These are phyloP conservation scores for Orestias chungarensis DNA, from an alignment of 2,797 vertebrate genomes.

Conservation along the genomic window DNA sequence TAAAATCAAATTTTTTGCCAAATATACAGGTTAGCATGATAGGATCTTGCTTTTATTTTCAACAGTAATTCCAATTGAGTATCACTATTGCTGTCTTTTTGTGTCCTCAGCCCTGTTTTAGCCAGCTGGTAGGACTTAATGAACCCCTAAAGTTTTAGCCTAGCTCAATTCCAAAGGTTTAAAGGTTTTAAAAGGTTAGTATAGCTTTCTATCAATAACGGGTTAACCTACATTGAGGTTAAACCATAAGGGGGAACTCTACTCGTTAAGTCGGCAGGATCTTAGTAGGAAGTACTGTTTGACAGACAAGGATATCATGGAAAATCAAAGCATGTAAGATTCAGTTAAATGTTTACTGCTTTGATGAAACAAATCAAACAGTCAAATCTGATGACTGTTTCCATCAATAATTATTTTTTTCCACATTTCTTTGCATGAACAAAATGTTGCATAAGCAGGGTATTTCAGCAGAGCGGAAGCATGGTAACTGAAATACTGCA, in stretches of 20 bases:
- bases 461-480: constrained; percentile 35
- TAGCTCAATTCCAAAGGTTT: too few species aligned
- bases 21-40: neutral
- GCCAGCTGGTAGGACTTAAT: neutral
- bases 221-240: neutral
- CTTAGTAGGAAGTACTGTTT: constrained; percentile 23
- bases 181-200: neutral
- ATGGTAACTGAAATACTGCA: constrained; percentile 17
- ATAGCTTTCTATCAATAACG: too few species aligned
- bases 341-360: constrained; percentile 6
- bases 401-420: constrained; percentile 32
- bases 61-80: neutral
- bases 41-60: neutral
- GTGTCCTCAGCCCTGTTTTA: neutral
- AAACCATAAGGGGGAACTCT: constrained; percentile 11
- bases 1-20: neutral
- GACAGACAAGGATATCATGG: constrained; percentile 19
- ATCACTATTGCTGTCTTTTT: neutral
- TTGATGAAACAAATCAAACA: constrained; percentile 22
- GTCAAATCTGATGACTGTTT: constrained; percentile 24
- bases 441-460: constrained; percentile 44
- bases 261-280: constrained; percentile 15
- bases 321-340: constrained; percentile 17
- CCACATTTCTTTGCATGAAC: constrained; percentile 19
- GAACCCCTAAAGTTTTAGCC: too few species aligned